Evolutionary conservation across 2,113 vertebrate genomes (phyloP).

Genomic region (Nothoprocta pentlandii): DNA sequence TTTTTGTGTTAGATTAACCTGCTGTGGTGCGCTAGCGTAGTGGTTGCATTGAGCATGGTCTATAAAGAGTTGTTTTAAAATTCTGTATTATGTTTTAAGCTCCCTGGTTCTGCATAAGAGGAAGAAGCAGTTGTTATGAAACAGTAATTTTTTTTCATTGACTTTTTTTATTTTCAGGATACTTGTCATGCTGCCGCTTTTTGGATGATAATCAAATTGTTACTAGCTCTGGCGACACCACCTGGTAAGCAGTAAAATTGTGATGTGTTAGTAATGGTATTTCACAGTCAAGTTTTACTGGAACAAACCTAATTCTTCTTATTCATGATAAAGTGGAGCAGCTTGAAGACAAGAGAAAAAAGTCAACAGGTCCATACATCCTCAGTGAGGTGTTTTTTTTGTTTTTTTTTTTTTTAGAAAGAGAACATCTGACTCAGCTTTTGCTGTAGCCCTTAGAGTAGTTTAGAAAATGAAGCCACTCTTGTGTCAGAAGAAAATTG

Average conservation of each 20-base stretch:
- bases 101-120: not conserved
- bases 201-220: slow-evolving; percentile 99
- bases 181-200: slow-evolving; percentile 98
- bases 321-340: not conserved
- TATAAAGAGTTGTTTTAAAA: not conserved
- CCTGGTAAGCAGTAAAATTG: slow-evolving; percentile 85
- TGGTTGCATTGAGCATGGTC: not conserved
- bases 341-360: not conserved
- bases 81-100: not conserved
- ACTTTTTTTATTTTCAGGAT: slow-evolving; percentile 80
- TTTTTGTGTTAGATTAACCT: not conserved
- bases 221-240: slow-evolving; percentile 98
- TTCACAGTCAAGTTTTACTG: not conserved
- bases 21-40: not conserved
- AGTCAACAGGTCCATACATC: not conserved
- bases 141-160: not conserved
- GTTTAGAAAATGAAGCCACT: not conserved
- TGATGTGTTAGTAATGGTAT: not conserved
- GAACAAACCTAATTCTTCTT: not conserved
- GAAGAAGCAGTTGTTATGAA: not conserved
- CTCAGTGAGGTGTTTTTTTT: not conserved
- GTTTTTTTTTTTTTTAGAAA: too few species aligned
- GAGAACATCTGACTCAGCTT: not conserved
- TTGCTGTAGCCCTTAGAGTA: not conserved
- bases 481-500: not conserved